Conservation (phyloP, 2,888 invertebrate species). For the Oscheius sp. region DNA sequence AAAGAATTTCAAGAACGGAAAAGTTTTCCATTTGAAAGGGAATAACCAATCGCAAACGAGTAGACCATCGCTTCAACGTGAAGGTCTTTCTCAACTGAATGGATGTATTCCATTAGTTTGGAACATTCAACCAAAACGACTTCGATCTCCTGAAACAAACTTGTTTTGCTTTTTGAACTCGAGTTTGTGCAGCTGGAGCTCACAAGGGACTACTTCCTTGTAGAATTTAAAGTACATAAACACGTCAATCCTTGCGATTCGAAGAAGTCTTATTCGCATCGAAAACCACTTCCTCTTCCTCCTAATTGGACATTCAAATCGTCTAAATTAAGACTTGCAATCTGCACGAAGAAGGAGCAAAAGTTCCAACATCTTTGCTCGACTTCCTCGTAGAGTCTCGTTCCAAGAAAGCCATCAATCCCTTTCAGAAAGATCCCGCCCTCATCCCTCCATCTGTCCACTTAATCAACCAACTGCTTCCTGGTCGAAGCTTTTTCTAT, state of each 20-base stretch:
- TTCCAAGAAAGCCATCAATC: not conserved
- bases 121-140: slow-evolving; percentile 54
- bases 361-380: no score
- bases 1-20: no score
- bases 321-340: no score
- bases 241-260: no score
- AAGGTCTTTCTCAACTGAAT: slow-evolving; percentile 30
- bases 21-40: no score
- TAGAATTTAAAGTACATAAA: no score
- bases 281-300: no score
- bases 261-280: no score
- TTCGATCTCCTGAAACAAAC: slow-evolving; percentile 46
- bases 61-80: slow-evolving; percentile 54
- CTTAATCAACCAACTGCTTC: not conserved
- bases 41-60: slow-evolving; percentile 47
- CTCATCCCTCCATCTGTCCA: not conserved
- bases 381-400: not conserved
- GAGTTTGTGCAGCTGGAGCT: no score
- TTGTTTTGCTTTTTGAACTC: not conserved
- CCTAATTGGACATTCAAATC: no score
- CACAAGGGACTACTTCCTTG: no score
- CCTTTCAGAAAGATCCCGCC: not conserved
- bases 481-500: slow-evolving; percentile 2
- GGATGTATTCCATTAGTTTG: slow-evolving; percentile 37
- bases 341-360: no score